Evolutionary conservation across 2,113 vertebrate species (phyloP).

Genomic region (Thamnaconus septentrionalis): DNA sequence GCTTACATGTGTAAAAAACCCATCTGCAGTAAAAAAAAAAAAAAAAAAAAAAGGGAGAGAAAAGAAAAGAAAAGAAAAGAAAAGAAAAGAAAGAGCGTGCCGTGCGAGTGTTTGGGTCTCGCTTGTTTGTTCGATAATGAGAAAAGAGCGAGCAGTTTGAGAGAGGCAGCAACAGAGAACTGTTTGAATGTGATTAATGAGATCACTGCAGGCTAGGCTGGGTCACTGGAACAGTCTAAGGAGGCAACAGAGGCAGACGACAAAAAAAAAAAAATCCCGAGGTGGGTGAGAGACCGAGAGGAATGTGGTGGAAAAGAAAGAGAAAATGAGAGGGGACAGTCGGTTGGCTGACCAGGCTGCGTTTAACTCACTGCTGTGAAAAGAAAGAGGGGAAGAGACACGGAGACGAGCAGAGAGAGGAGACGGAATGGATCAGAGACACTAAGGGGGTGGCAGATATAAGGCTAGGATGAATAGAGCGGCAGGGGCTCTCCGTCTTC

Average conservation of each 20-base stretch:
- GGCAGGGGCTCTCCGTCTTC: slow-evolving; percentile 56
- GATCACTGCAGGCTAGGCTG: slow-evolving; percentile 72
- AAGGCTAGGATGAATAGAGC: slow-evolving; percentile 61
- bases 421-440: slow-evolving; percentile 32
- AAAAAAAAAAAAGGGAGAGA: not conserved
- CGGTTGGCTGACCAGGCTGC: slow-evolving; percentile 25
- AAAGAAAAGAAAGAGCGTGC: slow-evolving; percentile 23
- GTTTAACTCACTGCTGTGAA: slow-evolving; percentile 41
- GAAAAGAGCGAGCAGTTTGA: slow-evolving; percentile 70
- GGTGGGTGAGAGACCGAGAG: not conserved
- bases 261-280: slow-evolving; percentile 6
- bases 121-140: slow-evolving; percentile 59
- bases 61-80: slow-evolving; percentile 13
- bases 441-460: slow-evolving; percentile 42
- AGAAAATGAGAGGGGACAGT: slow-evolving; percentile 34
- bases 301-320: slow-evolving; percentile 3
- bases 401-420: not conserved
- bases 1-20: slow-evolving; percentile 35
- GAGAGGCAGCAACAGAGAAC: slow-evolving; percentile 41
- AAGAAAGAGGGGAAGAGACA: slow-evolving; percentile 17
- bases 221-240: slow-evolving; percentile 66
- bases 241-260: slow-evolving; percentile 29
- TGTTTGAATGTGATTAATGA: slow-evolving; percentile 77
- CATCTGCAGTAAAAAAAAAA: slow-evolving; percentile 35
- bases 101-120: slow-evolving; percentile 55